Base-by-base conservation (phyloP, 2,888 invertebrate genomes). In the Rhagonycha fulva region DNA sequence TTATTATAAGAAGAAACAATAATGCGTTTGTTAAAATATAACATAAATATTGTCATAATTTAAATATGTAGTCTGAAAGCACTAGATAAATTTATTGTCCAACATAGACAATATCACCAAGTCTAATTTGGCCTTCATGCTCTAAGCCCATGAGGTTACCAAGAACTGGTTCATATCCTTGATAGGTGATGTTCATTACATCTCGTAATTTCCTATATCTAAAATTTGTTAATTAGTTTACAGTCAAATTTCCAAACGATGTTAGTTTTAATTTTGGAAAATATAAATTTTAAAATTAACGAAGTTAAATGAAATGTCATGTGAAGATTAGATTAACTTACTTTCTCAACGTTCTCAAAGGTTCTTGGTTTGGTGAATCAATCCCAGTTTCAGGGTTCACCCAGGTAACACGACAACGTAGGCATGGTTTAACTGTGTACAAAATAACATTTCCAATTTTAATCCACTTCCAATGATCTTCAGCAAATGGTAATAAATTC, bases 391-490 rank as follows among this genome's bases (percentile, higher is more conserved):
- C 86, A 14, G 89, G 90, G 83, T 91, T 85, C 14, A 91, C 85
- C 3, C 86, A 86, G 0, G 84, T 86, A 70, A 87, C 79, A 62
- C 84, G 80, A 78, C 87, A 91, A 89, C 91, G 89, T 3, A 90
- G 87, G 80, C 91, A 91, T 2, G 89, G 89, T 82, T 90, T 91
- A 14, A 90, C 87, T 79, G 89, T 89, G 78, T 89, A 86, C 63
- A 91, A 86, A 12, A 87, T 88, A 0, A 82, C 81, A 47, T 88
- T 86, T 0, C 91, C 91, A 23, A 92, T 89, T 83, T 88, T 89
- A 23, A 91, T 86, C 88, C 90, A 91, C 14, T 89, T 87, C 91
- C 91, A 92, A 14, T 85, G 81, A 76, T 92, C 91, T 84, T 92
- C 91, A 4, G 83, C 87, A 80, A 87, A 90, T 3, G 90, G 83